Conservation (phyloP, 2,888 invertebrate genomes). For the Abscondita cerata region DNA sequence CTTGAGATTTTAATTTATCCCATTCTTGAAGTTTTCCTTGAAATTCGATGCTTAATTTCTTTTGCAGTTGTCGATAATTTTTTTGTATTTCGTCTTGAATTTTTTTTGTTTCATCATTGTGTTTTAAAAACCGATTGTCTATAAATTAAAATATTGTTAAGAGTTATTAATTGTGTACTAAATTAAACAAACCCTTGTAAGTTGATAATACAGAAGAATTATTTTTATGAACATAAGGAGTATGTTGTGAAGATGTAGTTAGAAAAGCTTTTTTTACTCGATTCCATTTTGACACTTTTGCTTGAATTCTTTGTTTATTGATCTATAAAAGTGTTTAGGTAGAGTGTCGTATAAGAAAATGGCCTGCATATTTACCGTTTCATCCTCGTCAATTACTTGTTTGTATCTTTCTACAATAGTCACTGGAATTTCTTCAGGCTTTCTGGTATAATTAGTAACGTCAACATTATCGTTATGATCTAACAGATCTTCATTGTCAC, state of each 20-base stretch:
- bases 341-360: too few species aligned
- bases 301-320: conserved; percentile 57
- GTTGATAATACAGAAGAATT: not conserved
- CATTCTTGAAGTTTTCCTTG: conserved; percentile 72
- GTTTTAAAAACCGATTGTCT: conserved; percentile 17
- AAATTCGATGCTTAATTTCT: conserved; percentile 76
- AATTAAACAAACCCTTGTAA: conserved; percentile 13
- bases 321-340: conserved; percentile 13
- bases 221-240: not conserved
- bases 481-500: conserved; percentile 54
- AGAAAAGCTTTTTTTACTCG: conserved; percentile 77
- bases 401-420: conserved; percentile 53
- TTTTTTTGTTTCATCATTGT: conserved; percentile 17
- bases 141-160: not conserved
- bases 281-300: conserved; percentile 72
- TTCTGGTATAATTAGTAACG: conserved; percentile 12
- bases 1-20: conserved; percentile 52
- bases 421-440: conserved; percentile 44
- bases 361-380: conserved; percentile 9
- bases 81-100: conserved; percentile 67
- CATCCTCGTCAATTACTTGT: conserved; percentile 48
- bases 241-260: conserved; percentile 44
- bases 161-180: not conserved
- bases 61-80: conserved; percentile 75
- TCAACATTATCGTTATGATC: conserved; percentile 43